Conservation (phyloP, 2,113 vertebrate species). For the Dipodomys ordii region DNA sequence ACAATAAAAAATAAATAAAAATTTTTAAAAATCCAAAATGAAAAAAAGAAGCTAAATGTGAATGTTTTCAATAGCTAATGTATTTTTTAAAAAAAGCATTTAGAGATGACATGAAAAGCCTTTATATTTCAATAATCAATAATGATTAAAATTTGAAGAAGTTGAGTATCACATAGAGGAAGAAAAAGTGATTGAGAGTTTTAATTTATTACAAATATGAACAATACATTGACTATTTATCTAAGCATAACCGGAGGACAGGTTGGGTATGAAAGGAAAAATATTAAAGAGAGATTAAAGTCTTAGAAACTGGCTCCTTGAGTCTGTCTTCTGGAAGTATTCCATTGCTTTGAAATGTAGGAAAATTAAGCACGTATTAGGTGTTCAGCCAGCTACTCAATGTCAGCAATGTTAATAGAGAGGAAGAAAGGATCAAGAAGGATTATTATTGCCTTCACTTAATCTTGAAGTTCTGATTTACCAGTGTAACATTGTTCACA, state of each 20-base stretch:
- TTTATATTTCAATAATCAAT: not conserved
- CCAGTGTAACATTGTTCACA: not conserved
- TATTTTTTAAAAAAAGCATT: slow-evolving; percentile 10
- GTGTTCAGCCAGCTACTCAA: not conserved
- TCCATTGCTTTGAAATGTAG: not conserved
- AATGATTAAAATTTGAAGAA: not conserved
- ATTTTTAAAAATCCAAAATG: too few species aligned
- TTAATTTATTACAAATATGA: not conserved
- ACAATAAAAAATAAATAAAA: too few species aligned
- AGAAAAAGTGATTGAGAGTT: not conserved
- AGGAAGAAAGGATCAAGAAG: not conserved
- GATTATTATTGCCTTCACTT: not conserved
- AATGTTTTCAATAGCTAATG: not conserved
- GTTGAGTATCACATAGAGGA: not conserved
- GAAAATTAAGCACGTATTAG: too few species aligned
- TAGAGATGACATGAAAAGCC: not conserved
- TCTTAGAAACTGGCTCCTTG: not conserved
- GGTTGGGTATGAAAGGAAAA: not conserved
- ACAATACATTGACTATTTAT: not conserved
- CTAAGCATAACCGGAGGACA: not conserved
- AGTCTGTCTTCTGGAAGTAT: not conserved
- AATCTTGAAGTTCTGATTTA: not conserved
- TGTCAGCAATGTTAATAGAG: not conserved
- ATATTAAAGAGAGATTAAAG: not conserved
- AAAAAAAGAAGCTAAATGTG: not conserved